Base-by-base conservation (phyloP, 2,888 invertebrate genomes). In the Polylopha cassiicola region DNA sequence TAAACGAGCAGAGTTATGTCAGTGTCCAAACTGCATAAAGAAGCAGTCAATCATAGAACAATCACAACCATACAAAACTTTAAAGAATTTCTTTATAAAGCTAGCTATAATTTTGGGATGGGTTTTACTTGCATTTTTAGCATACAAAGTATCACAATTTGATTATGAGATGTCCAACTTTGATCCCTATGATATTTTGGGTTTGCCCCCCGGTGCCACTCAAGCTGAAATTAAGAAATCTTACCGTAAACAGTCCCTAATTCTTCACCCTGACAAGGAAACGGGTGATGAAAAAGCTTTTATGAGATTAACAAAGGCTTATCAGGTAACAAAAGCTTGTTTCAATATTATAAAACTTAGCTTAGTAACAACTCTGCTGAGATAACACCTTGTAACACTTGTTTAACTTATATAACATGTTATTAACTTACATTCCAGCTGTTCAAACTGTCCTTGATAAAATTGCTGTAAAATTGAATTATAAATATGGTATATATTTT, bases 151-250 rank as follows among this genome's bases (percentile, higher is more conserved):
- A 20, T 97, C 97, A 0, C 95, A 97, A 73, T 96, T 98, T 84
- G 98, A 99, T 72, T 95, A 97, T 82, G 98, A 99, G 86, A 95
- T 97, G 91, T 95, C 96, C 4, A 99, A 98, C 74, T 99, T 99
- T 86, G 99, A 99, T 88, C 99, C 99, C 0, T 99, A 96, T 84
- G 95, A 95, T 71, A 98, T 99, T 65, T 87, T 99, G 43, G 94
- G 93, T 29, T 88, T 99, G 50, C 94, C 97, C 37, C 88, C 93
- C 45, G 95, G 95, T 37, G 91, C 99, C 8, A 92, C 94, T 20
- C 91, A 92, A 70, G 87, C 89, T 13, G 96, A 97, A 62, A 96
- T 99, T 32, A 99, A 97, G 74, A 97, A 93, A 76, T 95, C 97
- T 6, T 99, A 99, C 73, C 91, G 97, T 43, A 95, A 95, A 72